Percentiles rank a stretch among this genome's conserved stretches.
These are phyloP conservation scores for Actenoides hombroni DNA, from an alignment of 2,113 vertebrate genomes.

Conservation along the genomic window DNA sequence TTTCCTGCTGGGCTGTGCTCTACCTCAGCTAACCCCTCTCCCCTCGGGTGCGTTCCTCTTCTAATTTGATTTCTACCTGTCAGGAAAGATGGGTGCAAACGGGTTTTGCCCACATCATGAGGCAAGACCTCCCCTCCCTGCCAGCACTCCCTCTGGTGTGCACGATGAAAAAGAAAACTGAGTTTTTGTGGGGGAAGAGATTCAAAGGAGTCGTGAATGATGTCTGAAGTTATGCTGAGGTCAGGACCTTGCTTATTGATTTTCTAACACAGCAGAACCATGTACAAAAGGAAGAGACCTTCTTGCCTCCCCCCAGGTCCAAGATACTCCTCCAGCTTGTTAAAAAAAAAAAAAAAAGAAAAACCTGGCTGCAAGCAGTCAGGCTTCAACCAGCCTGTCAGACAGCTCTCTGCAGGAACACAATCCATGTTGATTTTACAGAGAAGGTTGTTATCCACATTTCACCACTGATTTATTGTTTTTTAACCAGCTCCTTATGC, in stretches of 20 bases:
- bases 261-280: slow-evolving; percentile 63
- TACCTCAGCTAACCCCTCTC: slow-evolving; percentile 59
- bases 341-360: background rate
- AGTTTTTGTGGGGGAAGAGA: background rate
- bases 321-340: slow-evolving; percentile 22
- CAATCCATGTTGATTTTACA: slow-evolving; percentile 86
- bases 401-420: slow-evolving; percentile 79
- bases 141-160: slow-evolving; percentile 4
- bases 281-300: slow-evolving; percentile 56
- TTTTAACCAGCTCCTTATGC: slow-evolving; percentile 88
- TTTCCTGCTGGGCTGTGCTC: slow-evolving; percentile 47
- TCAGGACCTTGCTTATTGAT: slow-evolving; percentile 71
- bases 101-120: slow-evolving; percentile 26
- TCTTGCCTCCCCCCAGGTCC: background rate
- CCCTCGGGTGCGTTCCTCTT: slow-evolving; percentile 1
- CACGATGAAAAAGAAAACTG: background rate
- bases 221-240: slow-evolving; percentile 66
- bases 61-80: slow-evolving; percentile 70
- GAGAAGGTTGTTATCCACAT: slow-evolving; percentile 85
- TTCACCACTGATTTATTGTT: slow-evolving; percentile 87
- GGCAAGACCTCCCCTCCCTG: background rate
- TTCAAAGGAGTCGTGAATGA: slow-evolving; percentile 52
- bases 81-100: background rate
- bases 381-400: slow-evolving; percentile 74
- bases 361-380: slow-evolving; percentile 64